These are phyloP conservation scores for Danio aesculapii DNA, from an alignment of 2,797 vertebrate species.

Conservation along the genomic window DNA sequence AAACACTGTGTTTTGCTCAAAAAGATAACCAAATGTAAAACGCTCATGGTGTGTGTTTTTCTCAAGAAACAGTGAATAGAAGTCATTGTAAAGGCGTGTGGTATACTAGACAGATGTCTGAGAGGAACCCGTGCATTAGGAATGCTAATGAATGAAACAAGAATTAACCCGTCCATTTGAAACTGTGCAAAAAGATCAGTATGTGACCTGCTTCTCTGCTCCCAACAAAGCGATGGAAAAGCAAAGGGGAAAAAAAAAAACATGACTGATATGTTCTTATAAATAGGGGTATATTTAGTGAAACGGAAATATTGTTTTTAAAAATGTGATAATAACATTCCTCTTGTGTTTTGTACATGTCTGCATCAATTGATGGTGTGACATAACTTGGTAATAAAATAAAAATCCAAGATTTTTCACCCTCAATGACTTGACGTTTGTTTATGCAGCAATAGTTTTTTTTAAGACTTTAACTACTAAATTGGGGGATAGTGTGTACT, in stretches of 20 bases:
- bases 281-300: neutral
- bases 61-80: slow-evolving; percentile 31
- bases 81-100: slow-evolving; percentile 41
- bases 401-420: neutral
- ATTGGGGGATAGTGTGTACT: neutral
- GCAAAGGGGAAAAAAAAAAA: no score
- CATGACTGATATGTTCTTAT: neutral
- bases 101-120: slow-evolving; percentile 60
- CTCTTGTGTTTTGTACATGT: neutral
- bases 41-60: slow-evolving; percentile 47
- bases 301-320: neutral
- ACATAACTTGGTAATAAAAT: neutral
- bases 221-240: neutral
- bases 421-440: neutral
- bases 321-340: neutral
- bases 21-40: slow-evolving; percentile 23
- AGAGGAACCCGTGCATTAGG: slow-evolving; percentile 72
- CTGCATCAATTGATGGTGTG: neutral
- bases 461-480: neutral
- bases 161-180: slow-evolving; percentile 81
- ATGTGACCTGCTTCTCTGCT: slow-evolving; percentile 64
- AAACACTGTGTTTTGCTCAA: neutral
- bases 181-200: slow-evolving; percentile 75
- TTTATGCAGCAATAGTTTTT: neutral
- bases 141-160: slow-evolving; percentile 79